Evolutionary conservation across 2,888 invertebrate genomes (phyloP).

Genomic region (Mylabris sibirica): DNA sequence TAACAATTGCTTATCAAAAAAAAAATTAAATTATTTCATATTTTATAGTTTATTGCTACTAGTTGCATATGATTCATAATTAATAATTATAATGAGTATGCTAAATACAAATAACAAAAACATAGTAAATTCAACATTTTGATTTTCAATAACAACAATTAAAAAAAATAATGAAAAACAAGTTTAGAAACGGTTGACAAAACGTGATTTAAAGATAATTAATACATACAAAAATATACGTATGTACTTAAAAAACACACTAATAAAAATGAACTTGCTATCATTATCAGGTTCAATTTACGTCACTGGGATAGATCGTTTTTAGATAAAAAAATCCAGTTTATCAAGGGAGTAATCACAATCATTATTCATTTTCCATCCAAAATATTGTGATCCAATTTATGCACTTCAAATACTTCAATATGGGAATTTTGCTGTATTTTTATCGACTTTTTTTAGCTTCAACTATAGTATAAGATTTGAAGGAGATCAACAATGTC

Average conservation of each 20-base stretch:
- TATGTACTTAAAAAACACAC: neutral
- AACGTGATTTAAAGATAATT: neutral
- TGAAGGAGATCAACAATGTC: no score
- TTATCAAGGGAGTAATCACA: neutral
- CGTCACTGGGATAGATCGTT: neutral
- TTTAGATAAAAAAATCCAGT: neutral
- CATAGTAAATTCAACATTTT: no score
- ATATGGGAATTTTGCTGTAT: no score
- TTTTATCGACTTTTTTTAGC: no score
- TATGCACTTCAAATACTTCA: no score
- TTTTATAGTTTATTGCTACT: neutral
- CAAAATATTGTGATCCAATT: no score
- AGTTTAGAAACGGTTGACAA: neutral
- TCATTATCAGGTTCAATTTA: neutral
- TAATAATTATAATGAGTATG: no score
- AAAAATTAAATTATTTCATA: no score
- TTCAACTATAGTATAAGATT: no score
- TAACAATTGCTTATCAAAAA: no score
- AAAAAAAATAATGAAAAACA: neutral
- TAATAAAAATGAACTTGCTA: neutral
- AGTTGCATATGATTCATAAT: no score
- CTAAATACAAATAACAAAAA: neutral
- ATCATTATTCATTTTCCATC: neutral
- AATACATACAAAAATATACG: constrained; percentile 9
- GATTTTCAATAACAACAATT: neutral